Evolutionary conservation across 1,140 invertebrate species (phyloP), one percentile per base, ranked within the genome.

Genomic region (Vollenhovia emeryi): DNA sequence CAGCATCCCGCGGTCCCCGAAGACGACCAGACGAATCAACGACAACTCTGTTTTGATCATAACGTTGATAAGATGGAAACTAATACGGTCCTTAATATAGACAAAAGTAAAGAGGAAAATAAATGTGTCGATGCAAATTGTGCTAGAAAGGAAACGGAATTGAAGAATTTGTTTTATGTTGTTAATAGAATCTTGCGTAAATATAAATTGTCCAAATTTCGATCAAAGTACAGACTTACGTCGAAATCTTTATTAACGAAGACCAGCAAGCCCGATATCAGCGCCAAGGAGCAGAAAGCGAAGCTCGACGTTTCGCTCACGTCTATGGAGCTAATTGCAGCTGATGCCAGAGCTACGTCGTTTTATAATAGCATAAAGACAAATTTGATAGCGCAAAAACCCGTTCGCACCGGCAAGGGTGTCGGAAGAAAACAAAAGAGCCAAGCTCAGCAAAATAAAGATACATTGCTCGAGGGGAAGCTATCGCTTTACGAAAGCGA

Each of bases 331-430:
- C 66, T 76, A 40, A 48, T 89, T 4, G 43, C 74, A 0, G 68
- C 84, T 36, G 43, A 86, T 48, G 78, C 85, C 36, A 88, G 91
- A 43, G 73, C 68, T 33, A 88, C 78, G 24, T 87, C 89, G 1
- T 74, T 93, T 13, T 93, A 91, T 60, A 92, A 93, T 33, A 93
- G 89, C 11, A 92, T 94, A 40, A 91, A 93, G 75, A 90, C 91
- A 0, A 92, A 92, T 48, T 66, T 94, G 40, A 90, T 85, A 48
- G 59, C 88, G 24, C 90, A 92, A 55, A 92, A 91, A 66, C 89
- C 92, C 11, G 9, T 87, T 48, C 80, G 88, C 48, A 84, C 86
- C 13, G 87, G n/a, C n/a, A n/a, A 91, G 75, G 62, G 86, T 43
- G 85, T 86, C 4, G 86, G 87, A 89, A 76, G 83, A 71, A 71